Conservation (phyloP, 2,113 vertebrate genomes). For the Cranoglanis bouderius region DNA sequence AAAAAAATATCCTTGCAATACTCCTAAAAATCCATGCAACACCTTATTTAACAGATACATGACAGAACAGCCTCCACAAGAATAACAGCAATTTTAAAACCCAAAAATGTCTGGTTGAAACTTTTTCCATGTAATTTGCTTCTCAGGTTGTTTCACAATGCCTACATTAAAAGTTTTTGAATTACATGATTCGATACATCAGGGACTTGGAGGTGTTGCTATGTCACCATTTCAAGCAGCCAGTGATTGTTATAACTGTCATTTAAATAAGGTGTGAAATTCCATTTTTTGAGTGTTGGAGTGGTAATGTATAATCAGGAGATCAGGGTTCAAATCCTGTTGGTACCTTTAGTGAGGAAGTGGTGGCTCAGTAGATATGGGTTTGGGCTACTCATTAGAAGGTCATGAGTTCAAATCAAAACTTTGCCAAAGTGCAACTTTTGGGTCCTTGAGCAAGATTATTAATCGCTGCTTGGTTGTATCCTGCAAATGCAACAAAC, state of each 20-base stretch:
- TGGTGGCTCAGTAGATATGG: not conserved
- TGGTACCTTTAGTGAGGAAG: not conserved
- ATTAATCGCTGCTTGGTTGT: not conserved
- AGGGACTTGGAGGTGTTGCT: not conserved
- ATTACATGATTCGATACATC: not conserved
- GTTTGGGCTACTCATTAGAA: not conserved
- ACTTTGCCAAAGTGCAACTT: not conserved
- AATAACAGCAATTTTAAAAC: not conserved
- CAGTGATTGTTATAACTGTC: not conserved
- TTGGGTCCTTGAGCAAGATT: not conserved
- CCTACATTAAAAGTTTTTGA: not conserved
- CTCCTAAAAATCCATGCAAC: not conserved
- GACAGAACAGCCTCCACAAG: constrained; percentile 4
- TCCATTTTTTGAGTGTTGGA: not conserved
- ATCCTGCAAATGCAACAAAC: not conserved
- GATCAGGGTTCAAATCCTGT: not conserved
- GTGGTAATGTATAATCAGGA: not conserved
- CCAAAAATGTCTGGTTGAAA: not conserved
- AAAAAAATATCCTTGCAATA: constrained; percentile 7
- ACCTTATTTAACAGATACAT: not conserved
- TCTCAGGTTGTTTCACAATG: not conserved
- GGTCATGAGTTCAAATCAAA: not conserved
- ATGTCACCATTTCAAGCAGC: not conserved
- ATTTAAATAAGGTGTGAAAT: not conserved
- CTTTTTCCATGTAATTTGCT: not conserved